phyloP scores from a whole-genome alignment of 1,140 invertebrate genomes.

The Trichonephila clavata region DNA sequence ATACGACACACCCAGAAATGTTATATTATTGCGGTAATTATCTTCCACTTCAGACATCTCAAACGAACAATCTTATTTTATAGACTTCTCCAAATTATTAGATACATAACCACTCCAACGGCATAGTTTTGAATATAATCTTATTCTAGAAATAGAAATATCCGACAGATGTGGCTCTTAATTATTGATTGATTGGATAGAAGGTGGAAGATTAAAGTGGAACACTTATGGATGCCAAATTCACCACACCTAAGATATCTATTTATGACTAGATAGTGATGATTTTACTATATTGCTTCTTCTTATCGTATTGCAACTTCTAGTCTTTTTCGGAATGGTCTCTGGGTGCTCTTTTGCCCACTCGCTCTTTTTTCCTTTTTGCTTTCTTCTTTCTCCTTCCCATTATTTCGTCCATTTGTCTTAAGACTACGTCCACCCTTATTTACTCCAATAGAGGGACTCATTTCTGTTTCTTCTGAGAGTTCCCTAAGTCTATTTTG shows the following conservation, averaged over 20 bases:
- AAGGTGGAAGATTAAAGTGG: neutral
- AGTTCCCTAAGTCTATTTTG: neutral
- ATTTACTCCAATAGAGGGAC: constrained; percentile 9
- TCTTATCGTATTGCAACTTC: neutral
- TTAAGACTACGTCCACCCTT: neutral
- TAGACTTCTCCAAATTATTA: no score
- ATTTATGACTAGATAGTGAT: neutral
- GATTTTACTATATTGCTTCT: neutral
- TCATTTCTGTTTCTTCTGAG: neutral
- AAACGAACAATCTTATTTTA: no score
- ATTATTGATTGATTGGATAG: no score
- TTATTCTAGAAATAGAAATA: no score
- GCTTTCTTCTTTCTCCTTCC: neutral
- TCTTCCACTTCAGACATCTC: no score
- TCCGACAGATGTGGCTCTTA: no score
- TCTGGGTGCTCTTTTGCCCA: neutral
- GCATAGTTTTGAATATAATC: no score
- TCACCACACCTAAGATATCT: neutral
- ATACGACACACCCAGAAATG: no score
- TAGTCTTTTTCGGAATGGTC: neutral
- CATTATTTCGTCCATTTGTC: constrained; percentile 34
- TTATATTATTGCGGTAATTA: no score
- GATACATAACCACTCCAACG: no score
- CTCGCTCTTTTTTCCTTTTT: neutral
- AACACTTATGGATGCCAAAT: neutral